These are phyloP conservation scores for Stigmatopora argus DNA, from an alignment of 2,113 vertebrate genomes.

Conservation along the genomic window DNA sequence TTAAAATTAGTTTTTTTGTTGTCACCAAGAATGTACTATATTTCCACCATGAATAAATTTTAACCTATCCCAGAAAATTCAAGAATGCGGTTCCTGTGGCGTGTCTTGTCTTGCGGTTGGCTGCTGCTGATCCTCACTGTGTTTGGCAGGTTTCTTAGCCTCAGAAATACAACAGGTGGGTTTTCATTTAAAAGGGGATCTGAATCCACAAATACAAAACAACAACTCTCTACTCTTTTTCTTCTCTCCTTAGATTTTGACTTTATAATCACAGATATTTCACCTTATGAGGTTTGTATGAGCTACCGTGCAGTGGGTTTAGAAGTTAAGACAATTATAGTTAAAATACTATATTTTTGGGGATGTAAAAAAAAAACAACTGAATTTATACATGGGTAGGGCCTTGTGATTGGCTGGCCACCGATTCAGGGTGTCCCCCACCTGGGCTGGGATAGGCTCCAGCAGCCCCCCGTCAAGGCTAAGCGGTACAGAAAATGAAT, in stretches of 20 bases:
- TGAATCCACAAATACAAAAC: neutral
- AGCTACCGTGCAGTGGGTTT: neutral
- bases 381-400: no score
- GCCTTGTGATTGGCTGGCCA: no score
- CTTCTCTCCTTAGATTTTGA: slow-evolving; percentile 71
- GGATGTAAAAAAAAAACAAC: no score
- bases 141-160: slow-evolving; percentile 88
- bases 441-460: no score
- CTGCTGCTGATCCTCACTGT: slow-evolving; percentile 94
- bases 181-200: neutral
- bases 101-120: slow-evolving; percentile 92
- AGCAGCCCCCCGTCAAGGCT: no score
- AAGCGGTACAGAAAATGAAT: no score
- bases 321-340: neutral
- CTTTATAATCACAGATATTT: slow-evolving; percentile 39
- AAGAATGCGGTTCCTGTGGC: slow-evolving; percentile 95
- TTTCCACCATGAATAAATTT: neutral
- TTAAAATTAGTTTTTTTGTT: no score
- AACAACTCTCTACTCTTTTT: slow-evolving; percentile 9
- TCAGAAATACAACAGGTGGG: slow-evolving; percentile 82
- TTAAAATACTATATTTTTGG: neutral
- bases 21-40: neutral
- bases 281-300: neutral
- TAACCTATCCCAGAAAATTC: slow-evolving; percentile 25
- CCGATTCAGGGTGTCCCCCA: no score